A percentile compares a stretch with the other conserved stretches of the same genome.
Conservation (phyloP, 2,113 vertebrate species). For the Gobiocypris rarus region DNA sequence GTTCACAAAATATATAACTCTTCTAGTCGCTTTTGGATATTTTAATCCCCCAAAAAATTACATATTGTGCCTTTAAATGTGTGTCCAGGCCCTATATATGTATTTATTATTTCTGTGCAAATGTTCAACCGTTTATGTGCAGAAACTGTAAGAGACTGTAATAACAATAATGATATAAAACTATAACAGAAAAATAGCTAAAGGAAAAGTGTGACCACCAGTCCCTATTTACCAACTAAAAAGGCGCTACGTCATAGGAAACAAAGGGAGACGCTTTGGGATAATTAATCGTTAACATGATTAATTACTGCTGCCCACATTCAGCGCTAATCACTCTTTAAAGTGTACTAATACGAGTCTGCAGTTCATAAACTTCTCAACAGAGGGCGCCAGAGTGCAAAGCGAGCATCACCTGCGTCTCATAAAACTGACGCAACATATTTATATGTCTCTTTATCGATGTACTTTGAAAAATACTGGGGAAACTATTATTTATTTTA, state of each 20-base stretch:
- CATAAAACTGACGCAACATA: background rate
- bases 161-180: background rate
- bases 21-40: no score
- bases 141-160: background rate
- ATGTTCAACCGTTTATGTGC: background rate
- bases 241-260: background rate
- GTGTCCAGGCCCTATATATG: no score
- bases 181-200: background rate
- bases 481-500: background rate
- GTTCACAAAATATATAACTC: no score
- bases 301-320: constrained; percentile 50
- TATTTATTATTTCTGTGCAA: background rate
- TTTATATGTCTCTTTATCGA: background rate
- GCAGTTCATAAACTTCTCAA: background rate
- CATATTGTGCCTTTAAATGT: no score
- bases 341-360: background rate
- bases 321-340: constrained; percentile 13
- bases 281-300: constrained; percentile 51
- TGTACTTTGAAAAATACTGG: background rate
- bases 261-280: constrained; percentile 18
- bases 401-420: background rate
- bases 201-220: background rate
- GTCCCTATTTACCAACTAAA: background rate
- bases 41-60: no score
- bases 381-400: constrained; percentile 42